phyloP scores from a whole-genome alignment of 2,888 invertebrate genomes.

The Ecdyonurus torrentis region DNA sequence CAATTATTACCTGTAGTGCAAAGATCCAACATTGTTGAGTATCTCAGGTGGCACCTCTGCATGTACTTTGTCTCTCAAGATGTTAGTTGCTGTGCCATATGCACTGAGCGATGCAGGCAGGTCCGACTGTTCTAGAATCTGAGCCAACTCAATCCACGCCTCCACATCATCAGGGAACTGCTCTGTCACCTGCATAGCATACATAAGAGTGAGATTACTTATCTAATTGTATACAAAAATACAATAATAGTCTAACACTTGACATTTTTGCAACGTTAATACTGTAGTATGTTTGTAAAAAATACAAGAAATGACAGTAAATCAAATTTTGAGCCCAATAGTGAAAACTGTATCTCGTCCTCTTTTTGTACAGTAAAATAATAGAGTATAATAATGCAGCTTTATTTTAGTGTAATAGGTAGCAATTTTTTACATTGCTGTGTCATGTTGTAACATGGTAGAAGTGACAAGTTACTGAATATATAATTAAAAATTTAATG shows the following conservation, averaged over 20 bases:
- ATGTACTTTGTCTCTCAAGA: constrained; percentile 81
- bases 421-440: too few relatives aligned
- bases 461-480: too few relatives aligned
- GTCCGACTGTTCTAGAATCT: constrained; percentile 93
- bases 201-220: neutral
- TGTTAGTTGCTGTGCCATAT: constrained; percentile 83
- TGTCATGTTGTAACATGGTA: too few relatives aligned
- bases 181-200: constrained; percentile 44
- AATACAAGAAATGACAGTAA: too few relatives aligned
- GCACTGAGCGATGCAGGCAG: constrained; percentile 73
- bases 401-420: too few relatives aligned
- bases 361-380: too few relatives aligned
- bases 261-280: neutral
- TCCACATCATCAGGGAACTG: constrained; percentile 97
- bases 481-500: too few relatives aligned
- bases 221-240: neutral
- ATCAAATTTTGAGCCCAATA: too few relatives aligned
- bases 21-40: constrained; percentile 88
- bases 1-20: constrained; percentile 75
- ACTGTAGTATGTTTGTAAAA: too few relatives aligned
- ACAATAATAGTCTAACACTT: neutral
- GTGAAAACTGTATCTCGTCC: too few relatives aligned
- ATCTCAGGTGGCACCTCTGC: constrained; percentile 96
- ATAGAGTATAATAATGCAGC: too few relatives aligned
- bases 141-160: constrained; percentile 98